Evolutionary conservation across 2,113 vertebrate species (phyloP), one percentile per base, ranked within the genome.

Genomic region (Limnothrissa miodon): DNA sequence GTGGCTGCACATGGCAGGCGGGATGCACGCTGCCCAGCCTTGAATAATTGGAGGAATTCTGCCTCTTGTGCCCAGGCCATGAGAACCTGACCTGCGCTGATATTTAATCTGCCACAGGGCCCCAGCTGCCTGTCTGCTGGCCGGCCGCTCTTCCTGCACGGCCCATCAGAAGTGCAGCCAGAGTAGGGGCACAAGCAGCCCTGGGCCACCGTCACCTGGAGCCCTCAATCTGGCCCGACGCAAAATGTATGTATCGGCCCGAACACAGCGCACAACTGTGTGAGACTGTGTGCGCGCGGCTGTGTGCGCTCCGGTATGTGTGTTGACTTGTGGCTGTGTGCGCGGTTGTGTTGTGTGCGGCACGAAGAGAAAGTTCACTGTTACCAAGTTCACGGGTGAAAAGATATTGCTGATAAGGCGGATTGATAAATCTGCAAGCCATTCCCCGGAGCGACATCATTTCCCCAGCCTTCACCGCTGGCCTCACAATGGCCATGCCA

Each of bases 31-130:
- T 90, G 88, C 89, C 89, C 87, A 89, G 94, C 87, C 91, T 89
- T 83, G 89, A 92, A 93, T 94, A 94, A 92, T 92, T 90, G 88
- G 90, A 92, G 90, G 91, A 94, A 94, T 90, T 90, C 90, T 92
- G 91, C 90, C 89, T 86, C 94, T 94, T 93, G 93, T 91, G 92
- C 90, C 89, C 90, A 87, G 93, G 85, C 93, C 92, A 91, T 90
- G 93, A 92, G 91, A 92, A 90, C 62, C 87, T 93, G 93, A 92
- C 90, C 90, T 79, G 86, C 81, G 86, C 86, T 93, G 93, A 94
- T 94, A 93, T 93, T 94, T 94, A 93, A 94, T 94, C 93, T 93
- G 90, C 90, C 92, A 86, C 89, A 90, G 91, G 91, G 92, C 92
- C 81, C 56, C 59, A 91, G 89, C 44, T 90, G 84, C 82, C 88